phyloP scores from a whole-genome alignment of 2,797 vertebrate species.

The Rhinatrema bivittatum region DNA sequence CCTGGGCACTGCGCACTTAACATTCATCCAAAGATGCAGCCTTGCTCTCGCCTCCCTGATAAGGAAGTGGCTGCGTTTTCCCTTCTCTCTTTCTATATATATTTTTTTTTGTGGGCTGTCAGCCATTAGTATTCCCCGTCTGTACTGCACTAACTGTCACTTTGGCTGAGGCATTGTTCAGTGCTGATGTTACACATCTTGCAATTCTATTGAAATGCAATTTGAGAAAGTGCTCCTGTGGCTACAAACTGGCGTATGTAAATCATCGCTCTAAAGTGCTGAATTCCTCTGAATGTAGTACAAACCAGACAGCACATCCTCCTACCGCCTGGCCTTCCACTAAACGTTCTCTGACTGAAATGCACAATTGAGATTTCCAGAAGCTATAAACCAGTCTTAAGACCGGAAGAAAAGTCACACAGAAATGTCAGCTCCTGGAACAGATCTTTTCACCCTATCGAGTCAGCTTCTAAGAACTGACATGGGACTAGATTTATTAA shows the following conservation, averaged over 20 bases:
- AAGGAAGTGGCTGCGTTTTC: neutral
- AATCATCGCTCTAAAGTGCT: neutral
- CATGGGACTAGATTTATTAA: no score
- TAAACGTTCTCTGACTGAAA: neutral
- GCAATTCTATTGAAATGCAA: neutral
- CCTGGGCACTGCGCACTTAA: no score
- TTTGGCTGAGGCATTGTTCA: conserved; percentile 11
- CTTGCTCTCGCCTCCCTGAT: no score
- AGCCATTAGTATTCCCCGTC: neutral
- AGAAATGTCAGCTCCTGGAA: no score
- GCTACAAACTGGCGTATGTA: neutral
- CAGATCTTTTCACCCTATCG: no score
- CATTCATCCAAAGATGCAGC: no score
- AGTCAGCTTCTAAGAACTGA: no score
- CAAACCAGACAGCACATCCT: conserved; percentile 1
- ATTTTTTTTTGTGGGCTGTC: no score
- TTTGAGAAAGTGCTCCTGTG: neutral
- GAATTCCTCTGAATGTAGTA: conserved; percentile 1
- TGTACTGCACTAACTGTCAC: neutral
- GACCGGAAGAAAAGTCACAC: no score
- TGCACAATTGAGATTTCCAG: no score
- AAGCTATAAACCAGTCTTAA: no score
- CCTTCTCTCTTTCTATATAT: conserved; percentile 12
- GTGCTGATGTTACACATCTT: conserved; percentile 5
- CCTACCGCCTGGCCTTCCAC: neutral